phyloP scores from a whole-genome alignment of 2,797 vertebrate species.

The Micromesistius poutassou region DNA sequence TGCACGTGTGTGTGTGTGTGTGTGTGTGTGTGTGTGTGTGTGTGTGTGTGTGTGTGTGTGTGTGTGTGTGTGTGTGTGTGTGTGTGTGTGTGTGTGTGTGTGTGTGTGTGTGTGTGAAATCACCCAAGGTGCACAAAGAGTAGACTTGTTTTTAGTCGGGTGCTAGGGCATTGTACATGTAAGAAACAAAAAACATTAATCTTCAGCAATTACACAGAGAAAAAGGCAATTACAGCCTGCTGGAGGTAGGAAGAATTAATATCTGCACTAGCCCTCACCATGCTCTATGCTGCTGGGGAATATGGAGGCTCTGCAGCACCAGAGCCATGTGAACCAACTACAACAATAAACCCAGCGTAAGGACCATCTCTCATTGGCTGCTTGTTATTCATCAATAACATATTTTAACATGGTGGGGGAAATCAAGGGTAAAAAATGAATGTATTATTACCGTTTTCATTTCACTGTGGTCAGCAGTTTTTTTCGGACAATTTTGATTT shows the following conservation, averaged over 20 bases:
- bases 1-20: slow-evolving; percentile 20
- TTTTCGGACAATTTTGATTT: neutral
- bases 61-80: slow-evolving; percentile 8
- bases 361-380: neutral
- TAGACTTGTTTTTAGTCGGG: slow-evolving; percentile 70
- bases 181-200: slow-evolving; percentile 71
- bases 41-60: slow-evolving; percentile 19
- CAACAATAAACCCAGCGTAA: slow-evolving; percentile 4
- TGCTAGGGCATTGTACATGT: slow-evolving; percentile 33
- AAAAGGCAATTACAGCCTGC: slow-evolving; percentile 62
- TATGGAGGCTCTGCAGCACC: slow-evolving; percentile 15
- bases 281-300: slow-evolving; percentile 16
- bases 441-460: neutral
- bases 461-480: neutral
- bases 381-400: neutral
- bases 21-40: slow-evolving; percentile 32
- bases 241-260: slow-evolving; percentile 48
- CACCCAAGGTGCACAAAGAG: slow-evolving; percentile 36
- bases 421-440: neutral
- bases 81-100: slow-evolving; percentile 18
- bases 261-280: slow-evolving; percentile 26
- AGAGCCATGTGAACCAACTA: neutral
- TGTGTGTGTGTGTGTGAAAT: slow-evolving; percentile 7
- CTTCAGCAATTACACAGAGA: slow-evolving; percentile 71
- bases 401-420: neutral